Conservation (phyloP, 35 echinoderm and acorn worm genomes). For the Apostichopus japonicus region DNA sequence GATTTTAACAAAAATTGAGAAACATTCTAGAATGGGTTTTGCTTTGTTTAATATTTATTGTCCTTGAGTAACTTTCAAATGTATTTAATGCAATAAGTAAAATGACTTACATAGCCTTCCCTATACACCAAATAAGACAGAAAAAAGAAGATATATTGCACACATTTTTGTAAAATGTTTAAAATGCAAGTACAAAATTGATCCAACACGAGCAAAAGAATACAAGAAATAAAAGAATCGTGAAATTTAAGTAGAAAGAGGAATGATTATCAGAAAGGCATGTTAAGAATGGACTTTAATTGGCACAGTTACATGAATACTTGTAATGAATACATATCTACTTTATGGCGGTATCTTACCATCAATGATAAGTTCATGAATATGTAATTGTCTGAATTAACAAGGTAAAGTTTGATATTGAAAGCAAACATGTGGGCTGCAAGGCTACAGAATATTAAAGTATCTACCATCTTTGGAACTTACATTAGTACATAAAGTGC, state of each 20-base stretch:
- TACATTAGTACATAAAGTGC: too few relatives aligned
- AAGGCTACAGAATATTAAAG: too few relatives aligned
- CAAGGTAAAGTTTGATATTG: too few relatives aligned
- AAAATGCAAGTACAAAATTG: constrained; percentile 7
- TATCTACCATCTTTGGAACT: too few relatives aligned
- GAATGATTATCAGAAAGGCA: constrained; percentile 1
- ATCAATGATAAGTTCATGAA: too few relatives aligned
- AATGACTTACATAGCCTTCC: background rate
- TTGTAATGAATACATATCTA: too few relatives aligned
- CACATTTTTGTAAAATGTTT: constrained; percentile 5
- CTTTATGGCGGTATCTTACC: too few relatives aligned
- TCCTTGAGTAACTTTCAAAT: background rate
- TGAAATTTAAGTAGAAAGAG: background rate
- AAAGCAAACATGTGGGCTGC: too few relatives aligned
- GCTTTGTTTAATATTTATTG: background rate
- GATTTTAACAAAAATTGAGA: background rate
- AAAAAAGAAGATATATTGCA: background rate
- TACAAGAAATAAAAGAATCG: background rate
- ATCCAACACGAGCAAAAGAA: background rate
- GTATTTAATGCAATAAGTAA: background rate
- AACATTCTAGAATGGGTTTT: background rate
- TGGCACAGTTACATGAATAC: background rate
- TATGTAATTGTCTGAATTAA: too few relatives aligned
- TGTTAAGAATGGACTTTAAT: background rate
- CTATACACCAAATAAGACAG: background rate